These are phyloP conservation scores for Xylota sylvarum DNA, from an alignment of 2,888 invertebrate genomes.

Conservation along the genomic window DNA sequence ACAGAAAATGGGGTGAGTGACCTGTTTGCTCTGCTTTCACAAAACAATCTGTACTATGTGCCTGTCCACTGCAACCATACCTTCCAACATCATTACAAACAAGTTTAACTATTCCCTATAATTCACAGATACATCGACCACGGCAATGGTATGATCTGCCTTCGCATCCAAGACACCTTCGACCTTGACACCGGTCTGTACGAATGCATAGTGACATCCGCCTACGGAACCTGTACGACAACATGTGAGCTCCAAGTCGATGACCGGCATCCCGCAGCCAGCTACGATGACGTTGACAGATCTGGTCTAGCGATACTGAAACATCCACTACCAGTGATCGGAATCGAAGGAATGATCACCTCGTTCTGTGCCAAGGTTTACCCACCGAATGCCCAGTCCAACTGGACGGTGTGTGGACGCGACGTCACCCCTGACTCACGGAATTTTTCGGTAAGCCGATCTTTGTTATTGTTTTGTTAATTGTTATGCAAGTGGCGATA, in stretches of 20 bases:
- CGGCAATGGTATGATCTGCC: constrained; percentile 86
- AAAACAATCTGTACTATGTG: neutral
- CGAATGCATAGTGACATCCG: constrained; percentile 88
- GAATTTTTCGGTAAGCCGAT: constrained; percentile 84
- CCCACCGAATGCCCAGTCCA: constrained; percentile 83
- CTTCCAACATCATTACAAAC: constrained; percentile 6
- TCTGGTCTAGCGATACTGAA: constrained; percentile 85
- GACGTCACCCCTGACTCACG: constrained; percentile 83
- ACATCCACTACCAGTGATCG: constrained; percentile 86
- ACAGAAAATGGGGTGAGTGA: neutral
- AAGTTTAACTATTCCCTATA: neutral
- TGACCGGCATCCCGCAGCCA: constrained; percentile 80
- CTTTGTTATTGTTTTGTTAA: constrained; percentile 27
- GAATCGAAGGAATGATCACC: constrained; percentile 85
- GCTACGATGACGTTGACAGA: constrained; percentile 84
- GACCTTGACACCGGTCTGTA: constrained; percentile 89
- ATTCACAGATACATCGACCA: constrained; percentile 85
- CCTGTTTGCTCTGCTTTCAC: neutral
- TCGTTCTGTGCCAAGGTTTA: constrained; percentile 87
- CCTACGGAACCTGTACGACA: constrained; percentile 87
- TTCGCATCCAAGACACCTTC: constrained; percentile 87
- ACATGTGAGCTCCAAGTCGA: constrained; percentile 82
- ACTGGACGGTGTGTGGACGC: constrained; percentile 87
- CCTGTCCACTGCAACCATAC: neutral
- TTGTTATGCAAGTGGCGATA: constrained; percentile 44